Base-by-base conservation (phyloP, 2,888 invertebrate genomes). In the Thera britannica region DNA sequence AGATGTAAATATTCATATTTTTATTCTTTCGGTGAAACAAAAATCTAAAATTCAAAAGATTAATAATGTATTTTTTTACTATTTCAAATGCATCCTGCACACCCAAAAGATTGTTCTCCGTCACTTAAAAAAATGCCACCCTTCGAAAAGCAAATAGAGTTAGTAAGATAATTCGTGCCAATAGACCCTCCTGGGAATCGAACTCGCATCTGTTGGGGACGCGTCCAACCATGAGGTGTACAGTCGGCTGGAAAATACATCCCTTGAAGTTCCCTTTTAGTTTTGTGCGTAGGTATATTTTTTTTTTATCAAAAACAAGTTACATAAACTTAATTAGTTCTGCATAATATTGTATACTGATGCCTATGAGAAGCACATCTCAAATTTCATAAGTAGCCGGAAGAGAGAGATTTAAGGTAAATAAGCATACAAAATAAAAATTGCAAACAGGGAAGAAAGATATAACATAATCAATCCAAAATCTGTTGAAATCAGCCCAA, bases 131-230 rank as follows among this genome's bases (percentile, higher is more conserved):
- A 58, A 61, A 56, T 9, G 44, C 58, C 61, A 60, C 74, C 72
- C 72, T 65, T 73, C 69, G 38, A 62, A 65, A 69, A 71, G 71
- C 72, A 77, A 76, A 76, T 72, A 73, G 69, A 76, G 72, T 76
- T 77, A 76, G 75, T 72, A 70, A 72, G 70, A 77, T 76, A 76
- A 77, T 75, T 77, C 68, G 68, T 61, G 65, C 64, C 62, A 46
- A 68, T 57, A 65, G 70, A 62, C 34, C 62, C 77, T 71, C 71
- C 23, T 52, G 74, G 72, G 75, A 72, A 65, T 72, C 65, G 59
- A 72, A 72, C 74, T 65, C 71, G 71, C 77, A 76, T 75, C 75
- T 77, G 73, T 67, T 72, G 70, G 63, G 51, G 46, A 66, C 66
- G 70, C 72, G 72, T 67, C 68, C 75, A 69, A 48, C 70, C 65